Base-by-base conservation (phyloP, 2,797 vertebrate genomes). In the Neosilurus mollespiculum region DNA sequence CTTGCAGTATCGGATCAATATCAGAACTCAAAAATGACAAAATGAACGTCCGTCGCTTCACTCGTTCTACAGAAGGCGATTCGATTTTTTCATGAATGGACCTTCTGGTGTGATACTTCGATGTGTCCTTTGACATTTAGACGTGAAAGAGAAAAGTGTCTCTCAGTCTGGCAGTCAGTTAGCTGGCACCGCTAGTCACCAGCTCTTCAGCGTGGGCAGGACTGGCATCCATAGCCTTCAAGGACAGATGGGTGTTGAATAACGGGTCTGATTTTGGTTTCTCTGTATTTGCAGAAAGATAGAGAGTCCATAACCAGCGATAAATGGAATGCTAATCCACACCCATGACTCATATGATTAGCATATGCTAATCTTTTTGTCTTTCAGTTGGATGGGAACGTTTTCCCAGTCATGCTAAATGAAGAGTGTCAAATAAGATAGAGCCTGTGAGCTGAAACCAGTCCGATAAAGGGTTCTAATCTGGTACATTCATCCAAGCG, bases 81-180 rank as follows among this genome's bases (percentile, higher is more conserved):
- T 54, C 49, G n/a, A 11, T 82, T 18, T 82, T 76, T 82, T 66
- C 51, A 82, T 82, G 69, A 82, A 82, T 82, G 71, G 26, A 65
- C 61, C 18, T 56, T 76, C 81, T 75, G 59, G 43, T 49, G 43
- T 30, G 58, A 12, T 59, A 80, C 56, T 71, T 71, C 34, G 8
- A 43, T 11, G 37, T 54, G 71, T 81, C 70, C 70, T 65, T 82
- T 66, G 72, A 82, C 59, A 65, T 82, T 66, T 76, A 54, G 30
- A 53, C 10, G 43, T 58, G 20, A 76, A 75, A 75, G 43, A 65
- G 81, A 75, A 76, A 65, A 66, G 37, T 49, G 71, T 75, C 61
- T 72, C 66, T 73, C 69, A 73, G 69, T 73, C 81, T 65, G 59
- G 61, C 81, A 71, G 80, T 24, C 66, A 20, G 65, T 71, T 81